Evolutionary conservation across 2,888 invertebrate species (phyloP).

Genomic region (Luffia ferchaultella): DNA sequence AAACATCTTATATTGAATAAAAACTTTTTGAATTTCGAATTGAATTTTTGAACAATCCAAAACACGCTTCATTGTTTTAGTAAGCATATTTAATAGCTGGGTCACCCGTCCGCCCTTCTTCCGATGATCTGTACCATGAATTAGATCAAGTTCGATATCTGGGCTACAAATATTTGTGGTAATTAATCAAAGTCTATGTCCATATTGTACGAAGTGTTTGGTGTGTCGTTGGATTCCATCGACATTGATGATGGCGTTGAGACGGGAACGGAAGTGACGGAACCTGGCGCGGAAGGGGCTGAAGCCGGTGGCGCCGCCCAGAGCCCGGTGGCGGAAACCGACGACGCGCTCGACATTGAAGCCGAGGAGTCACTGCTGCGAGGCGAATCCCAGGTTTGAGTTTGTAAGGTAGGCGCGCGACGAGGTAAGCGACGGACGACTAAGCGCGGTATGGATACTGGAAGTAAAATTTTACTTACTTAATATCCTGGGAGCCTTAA

Average conservation of each 20-base stretch:
- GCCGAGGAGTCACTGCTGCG: conserved; percentile 17
- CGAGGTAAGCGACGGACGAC: conserved; percentile 13
- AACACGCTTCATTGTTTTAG: too few relatives aligned
- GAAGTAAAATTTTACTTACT: conserved; percentile 14
- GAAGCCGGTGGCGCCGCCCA: conserved; percentile 18
- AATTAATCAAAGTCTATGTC: conserved; percentile 57
- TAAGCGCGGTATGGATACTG: conserved; percentile 25
- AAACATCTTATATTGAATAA: too few relatives aligned
- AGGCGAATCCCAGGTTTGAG: conserved; percentile 18
- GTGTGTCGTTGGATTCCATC: not conserved
- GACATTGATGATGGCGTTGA: not conserved
- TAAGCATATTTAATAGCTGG: too few relatives aligned
- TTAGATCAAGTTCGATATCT: too few relatives aligned
- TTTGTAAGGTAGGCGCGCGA: conserved; percentile 16
- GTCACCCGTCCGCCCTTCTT: too few relatives aligned
- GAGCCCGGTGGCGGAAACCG: conserved; percentile 17
- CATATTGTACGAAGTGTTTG: conserved; percentile 39
- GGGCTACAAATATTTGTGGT: not conserved
- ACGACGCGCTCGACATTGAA: conserved; percentile 19
- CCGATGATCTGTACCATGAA: too few relatives aligned
- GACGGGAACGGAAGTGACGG: not conserved
- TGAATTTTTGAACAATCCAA: too few relatives aligned
- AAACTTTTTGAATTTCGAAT: too few relatives aligned
- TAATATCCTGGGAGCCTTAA: too few relatives aligned
- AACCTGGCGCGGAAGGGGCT: not conserved